A percentile compares a stretch with the other conserved stretches of the same genome.
These are phyloP conservation scores for Cherax destructor DNA, from an alignment of 1,140 invertebrate genomes.

Conservation along the genomic window DNA sequence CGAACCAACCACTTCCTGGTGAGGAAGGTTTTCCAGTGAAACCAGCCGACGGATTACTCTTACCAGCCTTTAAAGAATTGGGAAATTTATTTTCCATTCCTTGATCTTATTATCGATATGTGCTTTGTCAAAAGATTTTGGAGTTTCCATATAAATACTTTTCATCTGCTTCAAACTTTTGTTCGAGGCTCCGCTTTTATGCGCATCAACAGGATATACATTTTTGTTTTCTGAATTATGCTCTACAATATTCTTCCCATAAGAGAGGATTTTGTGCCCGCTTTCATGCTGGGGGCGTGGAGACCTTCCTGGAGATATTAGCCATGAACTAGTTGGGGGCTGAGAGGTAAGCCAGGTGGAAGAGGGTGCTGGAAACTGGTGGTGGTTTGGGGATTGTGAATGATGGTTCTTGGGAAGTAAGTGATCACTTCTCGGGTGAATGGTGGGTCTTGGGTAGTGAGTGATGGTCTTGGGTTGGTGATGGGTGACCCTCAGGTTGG, in stretches of 20 bases:
- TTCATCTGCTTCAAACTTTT: neutral
- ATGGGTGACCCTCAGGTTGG: too few species aligned
- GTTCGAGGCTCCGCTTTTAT: neutral
- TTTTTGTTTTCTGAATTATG: neutral
- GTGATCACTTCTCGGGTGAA: too few species aligned
- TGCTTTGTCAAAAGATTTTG: neutral
- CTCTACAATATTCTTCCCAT: neutral
- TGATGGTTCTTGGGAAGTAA: too few species aligned
- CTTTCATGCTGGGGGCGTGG: neutral
- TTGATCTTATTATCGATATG: neutral
- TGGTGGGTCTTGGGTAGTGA: too few species aligned
- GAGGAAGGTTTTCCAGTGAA: neutral
- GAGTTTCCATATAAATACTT: too few species aligned
- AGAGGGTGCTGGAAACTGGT: neutral
- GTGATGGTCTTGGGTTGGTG: too few species aligned
- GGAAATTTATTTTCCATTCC: neutral
- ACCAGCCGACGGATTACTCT: neutral
- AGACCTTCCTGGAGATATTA: neutral
- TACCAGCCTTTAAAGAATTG: neutral
- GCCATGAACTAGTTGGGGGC: too few species aligned
- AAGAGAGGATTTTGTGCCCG: neutral
- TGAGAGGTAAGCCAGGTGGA: too few species aligned
- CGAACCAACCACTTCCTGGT: neutral
- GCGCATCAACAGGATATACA: neutral
- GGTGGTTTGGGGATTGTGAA: neutral